phyloP scores from a whole-genome alignment of 2,888 invertebrate genomes.

The Horisme vitalbata region DNA sequence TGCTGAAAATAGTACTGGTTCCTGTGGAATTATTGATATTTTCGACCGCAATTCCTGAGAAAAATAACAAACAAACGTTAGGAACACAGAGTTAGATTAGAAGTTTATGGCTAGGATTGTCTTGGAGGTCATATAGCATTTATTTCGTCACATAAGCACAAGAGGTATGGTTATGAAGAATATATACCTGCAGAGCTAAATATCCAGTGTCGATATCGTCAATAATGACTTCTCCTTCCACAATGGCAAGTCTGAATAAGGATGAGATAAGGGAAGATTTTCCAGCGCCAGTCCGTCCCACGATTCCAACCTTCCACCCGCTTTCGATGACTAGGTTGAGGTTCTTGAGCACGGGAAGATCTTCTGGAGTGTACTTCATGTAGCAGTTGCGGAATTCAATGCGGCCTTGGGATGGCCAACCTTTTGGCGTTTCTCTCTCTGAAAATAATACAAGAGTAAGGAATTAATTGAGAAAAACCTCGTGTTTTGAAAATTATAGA shows the following conservation, averaged over 20 bases:
- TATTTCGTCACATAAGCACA: too few species aligned
- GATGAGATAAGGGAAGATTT: constrained; percentile 91
- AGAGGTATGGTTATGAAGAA: background rate
- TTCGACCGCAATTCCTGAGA: constrained; percentile 84
- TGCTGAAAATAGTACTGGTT: constrained; percentile 88
- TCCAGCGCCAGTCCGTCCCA: constrained; percentile 93
- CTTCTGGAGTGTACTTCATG: constrained; percentile 85
- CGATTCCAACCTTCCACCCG: constrained; percentile 90
- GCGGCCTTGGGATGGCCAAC: constrained; percentile 88
- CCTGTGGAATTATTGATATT: constrained; percentile 90
- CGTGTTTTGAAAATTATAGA: too few species aligned
- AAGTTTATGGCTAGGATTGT: too few species aligned
- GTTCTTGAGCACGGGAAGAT: constrained; percentile 88
- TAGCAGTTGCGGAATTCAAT: constrained; percentile 84
- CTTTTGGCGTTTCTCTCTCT: constrained; percentile 78
- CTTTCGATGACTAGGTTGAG: constrained; percentile 86
- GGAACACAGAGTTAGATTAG: background rate
- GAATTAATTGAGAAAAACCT: background rate
- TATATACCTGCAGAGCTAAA: constrained; percentile 60
- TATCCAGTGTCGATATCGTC: constrained; percentile 84
- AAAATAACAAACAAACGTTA: background rate
- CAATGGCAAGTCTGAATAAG: constrained; percentile 88
- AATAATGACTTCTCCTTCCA: constrained; percentile 87
- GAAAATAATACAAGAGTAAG: constrained; percentile 30
- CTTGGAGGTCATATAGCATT: too few species aligned